Conservation (phyloP, 37 sponge, comb jelly and placozoan species). For the Amphimedon queenslandica region DNA sequence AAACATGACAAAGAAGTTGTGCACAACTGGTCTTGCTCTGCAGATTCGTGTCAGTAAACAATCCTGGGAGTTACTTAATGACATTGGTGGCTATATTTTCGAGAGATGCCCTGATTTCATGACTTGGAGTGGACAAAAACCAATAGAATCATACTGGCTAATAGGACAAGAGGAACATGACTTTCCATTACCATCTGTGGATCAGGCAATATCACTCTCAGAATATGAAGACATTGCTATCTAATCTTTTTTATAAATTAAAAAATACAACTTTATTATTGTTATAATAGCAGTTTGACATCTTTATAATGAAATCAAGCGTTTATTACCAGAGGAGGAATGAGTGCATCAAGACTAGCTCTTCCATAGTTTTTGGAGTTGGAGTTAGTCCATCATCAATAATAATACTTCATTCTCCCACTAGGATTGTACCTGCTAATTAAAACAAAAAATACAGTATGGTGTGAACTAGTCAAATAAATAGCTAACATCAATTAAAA, state of each 20-base stretch:
- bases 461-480: no score
- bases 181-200: conserved; percentile 44
- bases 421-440: no score
- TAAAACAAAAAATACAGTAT: no score
- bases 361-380: no score
- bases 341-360: no score
- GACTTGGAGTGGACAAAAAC: background rate
- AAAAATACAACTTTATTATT: background rate
- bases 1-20: conserved; percentile 32
- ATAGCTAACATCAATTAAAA: no score
- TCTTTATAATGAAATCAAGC: no score
- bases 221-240: conserved; percentile 43
- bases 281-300: background rate
- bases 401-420: no score
- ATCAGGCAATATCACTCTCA: conserved; percentile 51
- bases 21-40: conserved; percentile 57
- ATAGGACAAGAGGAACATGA: conserved; percentile 32
- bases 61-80: conserved; percentile 33
- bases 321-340: no score
- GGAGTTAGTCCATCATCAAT: no score
- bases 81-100: conserved; percentile 41
- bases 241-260: background rate
- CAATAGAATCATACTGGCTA: conserved; percentile 79
- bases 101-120: conserved; percentile 73
- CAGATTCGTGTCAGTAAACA: conserved; percentile 71